phyloP scores from a whole-genome alignment of 2,888 invertebrate genomes.

The Halictus quadricinctus region DNA sequence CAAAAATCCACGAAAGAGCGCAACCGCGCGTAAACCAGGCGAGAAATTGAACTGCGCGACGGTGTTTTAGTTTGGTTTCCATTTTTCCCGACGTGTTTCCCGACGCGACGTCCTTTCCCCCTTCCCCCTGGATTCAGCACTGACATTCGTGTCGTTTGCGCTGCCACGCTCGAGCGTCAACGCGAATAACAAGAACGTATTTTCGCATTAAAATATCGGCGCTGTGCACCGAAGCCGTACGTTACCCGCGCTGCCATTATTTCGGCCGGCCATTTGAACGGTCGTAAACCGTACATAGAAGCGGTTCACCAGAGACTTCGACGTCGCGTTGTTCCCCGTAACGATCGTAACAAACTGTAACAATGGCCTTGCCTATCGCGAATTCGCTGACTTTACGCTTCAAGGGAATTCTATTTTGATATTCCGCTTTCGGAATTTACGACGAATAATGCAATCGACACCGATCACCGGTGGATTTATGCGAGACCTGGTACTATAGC shows the following conservation, averaged over 20 bases:
- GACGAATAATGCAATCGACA: neutral
- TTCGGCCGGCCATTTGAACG: neutral
- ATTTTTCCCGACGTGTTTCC: neutral
- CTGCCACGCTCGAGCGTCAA: neutral
- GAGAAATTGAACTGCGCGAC: neutral
- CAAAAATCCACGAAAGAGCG: conserved; percentile 37
- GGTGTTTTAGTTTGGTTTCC: neutral
- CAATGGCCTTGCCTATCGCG: neutral
- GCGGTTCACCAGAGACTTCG: neutral
- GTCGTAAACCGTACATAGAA: neutral
- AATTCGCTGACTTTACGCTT: neutral
- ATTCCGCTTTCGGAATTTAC: neutral
- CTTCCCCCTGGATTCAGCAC: neutral
- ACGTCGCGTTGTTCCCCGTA: neutral
- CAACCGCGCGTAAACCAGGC: neutral
- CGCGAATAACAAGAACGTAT: neutral
- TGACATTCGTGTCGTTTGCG: neutral
- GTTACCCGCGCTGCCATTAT: neutral
- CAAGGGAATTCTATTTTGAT: neutral
- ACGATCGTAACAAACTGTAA: neutral
- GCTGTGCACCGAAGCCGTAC: neutral
- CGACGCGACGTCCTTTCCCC: neutral
- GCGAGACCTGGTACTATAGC: neutral
- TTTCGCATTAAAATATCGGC: neutral
- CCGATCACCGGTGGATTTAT: neutral